Conservation (phyloP, 2,888 invertebrate species). For the Chaitophorus viminalis region DNA sequence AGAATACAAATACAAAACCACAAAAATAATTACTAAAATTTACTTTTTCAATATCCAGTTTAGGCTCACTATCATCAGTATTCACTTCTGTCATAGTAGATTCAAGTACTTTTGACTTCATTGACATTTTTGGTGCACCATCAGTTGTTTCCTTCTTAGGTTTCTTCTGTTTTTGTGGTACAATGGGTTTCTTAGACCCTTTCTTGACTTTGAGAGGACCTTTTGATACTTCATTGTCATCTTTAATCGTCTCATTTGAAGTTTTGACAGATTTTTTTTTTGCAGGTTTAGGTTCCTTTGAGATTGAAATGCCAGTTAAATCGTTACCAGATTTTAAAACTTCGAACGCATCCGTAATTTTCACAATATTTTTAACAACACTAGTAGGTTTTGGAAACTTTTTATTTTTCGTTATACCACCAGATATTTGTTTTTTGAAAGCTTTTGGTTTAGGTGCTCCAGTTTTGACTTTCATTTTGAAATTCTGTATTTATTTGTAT, state of each 20-base stretch:
- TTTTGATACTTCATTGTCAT: background rate
- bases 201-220: background rate
- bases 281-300: constrained; percentile 10
- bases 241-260: background rate
- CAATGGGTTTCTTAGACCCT: background rate
- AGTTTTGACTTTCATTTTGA: constrained; percentile 54
- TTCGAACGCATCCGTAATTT: constrained; percentile 50
- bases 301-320: constrained; percentile 27
- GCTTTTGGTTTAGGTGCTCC: background rate
- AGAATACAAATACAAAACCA: background rate
- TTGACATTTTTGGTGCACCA: background rate
- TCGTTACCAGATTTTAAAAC: constrained; percentile 37
- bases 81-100: constrained; percentile 2
- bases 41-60: constrained; percentile 55
- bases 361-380: constrained; percentile 42
- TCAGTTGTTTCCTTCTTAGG: background rate
- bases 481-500: background rate
- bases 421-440: background rate
- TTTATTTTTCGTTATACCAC: constrained; percentile 36
- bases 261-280: background rate
- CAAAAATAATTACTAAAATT: background rate
- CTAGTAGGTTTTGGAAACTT: constrained; percentile 41
- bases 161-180: constrained; percentile 23
- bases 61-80: constrained; percentile 10
- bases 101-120: constrained; percentile 22